These are phyloP conservation scores for Anadara kagoshimensis DNA, from an alignment of 1,140 invertebrate species.

Conservation along the genomic window DNA sequence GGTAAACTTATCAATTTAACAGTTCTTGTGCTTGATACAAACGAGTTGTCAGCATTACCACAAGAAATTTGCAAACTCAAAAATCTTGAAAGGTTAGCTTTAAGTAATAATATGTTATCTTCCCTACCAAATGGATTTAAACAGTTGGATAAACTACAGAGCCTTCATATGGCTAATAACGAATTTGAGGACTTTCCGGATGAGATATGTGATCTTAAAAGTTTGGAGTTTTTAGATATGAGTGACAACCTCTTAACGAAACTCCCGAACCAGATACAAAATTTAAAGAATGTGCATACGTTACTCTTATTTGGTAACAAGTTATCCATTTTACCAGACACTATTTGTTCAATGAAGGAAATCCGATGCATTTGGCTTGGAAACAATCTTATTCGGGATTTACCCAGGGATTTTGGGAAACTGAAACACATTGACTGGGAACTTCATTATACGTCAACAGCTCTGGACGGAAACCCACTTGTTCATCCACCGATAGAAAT, in stretches of 20 bases:
- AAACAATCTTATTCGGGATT: constrained; percentile 63
- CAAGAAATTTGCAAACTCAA: constrained; percentile 63
- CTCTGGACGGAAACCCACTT: constrained; percentile 71
- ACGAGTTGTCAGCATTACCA: constrained; percentile 68
- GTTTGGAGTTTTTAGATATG: constrained; percentile 71
- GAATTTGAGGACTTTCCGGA: constrained; percentile 66
- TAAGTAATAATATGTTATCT: constrained; percentile 71
- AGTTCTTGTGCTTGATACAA: constrained; percentile 73
- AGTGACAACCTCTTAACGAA: constrained; percentile 61
- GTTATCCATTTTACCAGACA: constrained; percentile 66
- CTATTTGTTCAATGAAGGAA: constrained; percentile 62
- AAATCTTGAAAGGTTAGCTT: constrained; percentile 68
- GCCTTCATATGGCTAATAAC: constrained; percentile 73
- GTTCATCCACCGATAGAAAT: constrained; percentile 70
- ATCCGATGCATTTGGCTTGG: constrained; percentile 72
- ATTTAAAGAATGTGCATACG: constrained; percentile 66
- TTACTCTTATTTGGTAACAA: constrained; percentile 70
- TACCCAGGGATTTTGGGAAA: constrained; percentile 69
- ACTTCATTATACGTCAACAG: constrained; percentile 63
- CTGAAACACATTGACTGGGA: constrained; percentile 71
- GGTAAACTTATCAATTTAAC: constrained; percentile 67
- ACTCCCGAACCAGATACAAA: constrained; percentile 65
- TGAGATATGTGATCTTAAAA: constrained; percentile 60
- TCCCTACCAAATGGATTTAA: constrained; percentile 64
- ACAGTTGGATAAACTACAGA: constrained; percentile 65